Percentiles rank a stretch among this genome's conserved stretches.
phyloP scores from a whole-genome alignment of 2,797 vertebrate species.

The Rhinichthys osculus region DNA sequence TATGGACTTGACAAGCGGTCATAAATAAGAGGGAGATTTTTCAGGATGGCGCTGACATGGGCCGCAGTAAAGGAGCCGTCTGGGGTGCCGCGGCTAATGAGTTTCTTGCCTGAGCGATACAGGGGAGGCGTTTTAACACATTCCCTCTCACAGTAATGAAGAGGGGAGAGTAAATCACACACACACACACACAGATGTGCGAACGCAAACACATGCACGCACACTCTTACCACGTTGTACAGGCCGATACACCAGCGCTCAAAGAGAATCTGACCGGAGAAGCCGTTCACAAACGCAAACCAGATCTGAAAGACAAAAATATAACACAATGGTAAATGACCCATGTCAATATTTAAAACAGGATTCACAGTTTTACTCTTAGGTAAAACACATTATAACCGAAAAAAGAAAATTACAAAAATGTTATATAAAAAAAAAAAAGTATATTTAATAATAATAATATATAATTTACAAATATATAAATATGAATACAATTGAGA shows the following conservation, averaged over 20 bases:
- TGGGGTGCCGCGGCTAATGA: constrained; percentile 66
- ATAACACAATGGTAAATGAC: constrained; percentile 21
- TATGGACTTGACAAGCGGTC: constrained; percentile 74
- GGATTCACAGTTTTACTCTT: neutral
- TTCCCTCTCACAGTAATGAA: constrained; percentile 58
- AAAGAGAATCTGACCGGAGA: constrained; percentile 99
- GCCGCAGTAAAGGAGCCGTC: constrained; percentile 68
- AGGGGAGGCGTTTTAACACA: constrained; percentile 57
- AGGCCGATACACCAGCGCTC: constrained; percentile 99
- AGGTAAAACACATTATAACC: neutral
- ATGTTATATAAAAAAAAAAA: no score
- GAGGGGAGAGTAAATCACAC: constrained; percentile 53
- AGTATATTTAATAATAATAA: no score
- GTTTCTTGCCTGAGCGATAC: constrained; percentile 62
- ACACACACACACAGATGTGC: constrained; percentile 13
- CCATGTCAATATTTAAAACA: neutral
- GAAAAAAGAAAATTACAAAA: neutral
- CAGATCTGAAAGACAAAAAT: constrained; percentile 86
- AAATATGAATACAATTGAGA: neutral
- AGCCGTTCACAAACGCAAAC: constrained; percentile 99
- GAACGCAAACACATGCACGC: constrained; percentile 34
- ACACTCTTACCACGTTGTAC: constrained; percentile 96
- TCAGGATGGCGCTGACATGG: constrained; percentile 75
- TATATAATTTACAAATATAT: neutral
- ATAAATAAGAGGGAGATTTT: constrained; percentile 76